Evolutionary conservation across 1,140 invertebrate genomes (phyloP).

Genomic region (Galleria mellonella): DNA sequence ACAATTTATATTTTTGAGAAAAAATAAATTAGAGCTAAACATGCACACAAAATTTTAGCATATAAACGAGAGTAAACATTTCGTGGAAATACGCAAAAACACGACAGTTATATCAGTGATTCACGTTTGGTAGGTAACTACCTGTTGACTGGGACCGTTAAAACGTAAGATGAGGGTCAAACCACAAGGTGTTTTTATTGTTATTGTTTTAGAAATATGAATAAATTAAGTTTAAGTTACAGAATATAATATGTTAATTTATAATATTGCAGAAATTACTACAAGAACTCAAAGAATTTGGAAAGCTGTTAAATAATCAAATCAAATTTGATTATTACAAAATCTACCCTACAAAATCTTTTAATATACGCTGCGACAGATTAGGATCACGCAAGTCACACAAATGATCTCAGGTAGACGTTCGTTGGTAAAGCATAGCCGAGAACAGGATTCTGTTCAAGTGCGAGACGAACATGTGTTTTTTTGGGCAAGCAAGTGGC

Average conservation of each 20-base stretch:
- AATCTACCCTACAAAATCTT: background rate
- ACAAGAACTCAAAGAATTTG: too few species aligned
- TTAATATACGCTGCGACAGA: conserved; percentile 23
- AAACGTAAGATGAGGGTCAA: conserved; percentile 25
- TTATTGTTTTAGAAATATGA: background rate
- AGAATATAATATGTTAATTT: too few species aligned
- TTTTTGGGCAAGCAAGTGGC: conserved; percentile 46
- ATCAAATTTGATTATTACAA: too few species aligned
- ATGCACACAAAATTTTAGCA: conserved; percentile 38
- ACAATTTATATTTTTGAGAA: too few species aligned
- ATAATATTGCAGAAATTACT: too few species aligned
- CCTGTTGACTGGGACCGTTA: conserved; percentile 52
- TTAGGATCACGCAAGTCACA: conserved; percentile 46
- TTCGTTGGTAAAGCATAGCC: conserved; percentile 28
- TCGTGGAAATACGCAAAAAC: conserved; percentile 47
- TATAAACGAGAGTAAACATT: conserved; percentile 45
- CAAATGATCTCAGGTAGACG: conserved; percentile 58
- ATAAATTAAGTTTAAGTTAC: too few species aligned
- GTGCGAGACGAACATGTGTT: conserved; percentile 40
- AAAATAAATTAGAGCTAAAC: background rate
- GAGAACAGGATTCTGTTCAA: conserved; percentile 56
- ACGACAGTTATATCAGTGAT: conserved; percentile 65
- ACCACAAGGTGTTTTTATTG: too few species aligned
- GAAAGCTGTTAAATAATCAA: too few species aligned
- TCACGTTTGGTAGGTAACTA: conserved; percentile 46